Conservation (phyloP, 2,113 vertebrate species). For the Pterophyllum scalare region DNA sequence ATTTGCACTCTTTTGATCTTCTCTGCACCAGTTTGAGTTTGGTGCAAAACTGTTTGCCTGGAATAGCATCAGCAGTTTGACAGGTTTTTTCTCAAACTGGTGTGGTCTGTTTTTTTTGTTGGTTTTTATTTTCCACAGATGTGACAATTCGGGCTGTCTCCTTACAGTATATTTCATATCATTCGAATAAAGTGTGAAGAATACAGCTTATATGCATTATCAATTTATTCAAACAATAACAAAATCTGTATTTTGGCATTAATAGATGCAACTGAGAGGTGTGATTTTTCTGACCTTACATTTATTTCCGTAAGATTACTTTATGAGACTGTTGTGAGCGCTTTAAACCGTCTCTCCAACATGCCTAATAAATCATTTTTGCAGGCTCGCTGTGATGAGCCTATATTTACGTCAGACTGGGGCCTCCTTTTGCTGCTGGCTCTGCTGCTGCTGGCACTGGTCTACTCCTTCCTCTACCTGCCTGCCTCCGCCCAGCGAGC, state of each 20-base stretch:
- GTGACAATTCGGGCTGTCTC: not conserved
- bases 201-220: not conserved
- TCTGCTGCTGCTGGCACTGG: conserved; percentile 76
- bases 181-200: not conserved
- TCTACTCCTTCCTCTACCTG: conserved; percentile 83
- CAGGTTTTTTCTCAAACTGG: not conserved
- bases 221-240: too few species aligned
- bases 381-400: conserved; percentile 81
- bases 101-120: not conserved
- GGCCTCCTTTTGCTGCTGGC: conserved; percentile 79
- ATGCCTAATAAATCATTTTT: conserved; percentile 77
- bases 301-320: not conserved
- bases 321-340: not conserved
- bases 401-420: conserved; percentile 81
- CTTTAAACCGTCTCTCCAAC: not conserved
- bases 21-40: not conserved
- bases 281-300: not conserved
- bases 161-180: not conserved
- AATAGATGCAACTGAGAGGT: not conserved
- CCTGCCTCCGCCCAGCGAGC: conserved; percentile 73
- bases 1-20: not conserved
- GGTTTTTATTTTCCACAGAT: not conserved
- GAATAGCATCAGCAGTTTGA: not conserved
- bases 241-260: not conserved
- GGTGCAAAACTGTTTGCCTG: not conserved